A percentile compares a stretch with the other conserved stretches of the same genome.
Conservation (phyloP, 2,888 invertebrate genomes). For the Sipunculus nudus region DNA sequence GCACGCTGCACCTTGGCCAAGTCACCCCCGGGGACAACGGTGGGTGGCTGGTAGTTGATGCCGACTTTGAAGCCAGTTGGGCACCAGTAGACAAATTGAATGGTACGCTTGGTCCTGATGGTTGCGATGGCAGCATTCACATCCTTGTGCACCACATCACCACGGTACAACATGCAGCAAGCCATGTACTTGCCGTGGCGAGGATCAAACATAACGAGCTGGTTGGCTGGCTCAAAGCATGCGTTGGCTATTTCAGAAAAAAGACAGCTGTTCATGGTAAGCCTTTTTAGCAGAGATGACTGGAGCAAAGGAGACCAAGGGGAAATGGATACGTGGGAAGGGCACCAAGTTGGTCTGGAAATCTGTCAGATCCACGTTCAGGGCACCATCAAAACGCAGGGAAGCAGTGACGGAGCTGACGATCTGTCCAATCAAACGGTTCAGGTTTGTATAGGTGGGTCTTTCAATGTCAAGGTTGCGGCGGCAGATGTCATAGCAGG, state of each 20-base stretch:
- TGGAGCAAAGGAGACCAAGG: too few species aligned
- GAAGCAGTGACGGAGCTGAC: conserved; percentile 66
- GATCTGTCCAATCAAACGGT: conserved; percentile 93
- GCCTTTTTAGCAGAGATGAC: conserved; percentile 58
- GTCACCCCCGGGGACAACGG: too few species aligned
- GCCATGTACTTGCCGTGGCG: conserved; percentile 69
- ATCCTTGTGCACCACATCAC: conserved; percentile 91
- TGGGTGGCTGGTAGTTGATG: too few species aligned
- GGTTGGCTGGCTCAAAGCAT: conserved; percentile 82
- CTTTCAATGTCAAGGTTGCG: conserved; percentile 83
- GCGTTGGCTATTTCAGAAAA: conserved; percentile 90
- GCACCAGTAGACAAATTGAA: conserved; percentile 72
- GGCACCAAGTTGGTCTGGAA: too few species aligned
- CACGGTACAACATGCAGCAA: conserved; percentile 70
- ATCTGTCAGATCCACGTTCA: conserved; percentile 69
- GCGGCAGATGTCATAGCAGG: conserved; percentile 72
- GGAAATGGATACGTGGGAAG: not conserved
- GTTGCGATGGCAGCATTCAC: conserved; percentile 71
- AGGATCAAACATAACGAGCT: conserved; percentile 65
- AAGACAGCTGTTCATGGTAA: conserved; percentile 48
- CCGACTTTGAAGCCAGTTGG: too few species aligned
- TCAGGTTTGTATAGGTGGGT: conserved; percentile 87
- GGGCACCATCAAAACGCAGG: too few species aligned
- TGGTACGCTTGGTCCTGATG: conserved; percentile 60
- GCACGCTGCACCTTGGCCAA: too few species aligned